These are phyloP conservation scores for Poecile atricapillus DNA, from an alignment of 2,113 vertebrate genomes.

Conservation along the genomic window DNA sequence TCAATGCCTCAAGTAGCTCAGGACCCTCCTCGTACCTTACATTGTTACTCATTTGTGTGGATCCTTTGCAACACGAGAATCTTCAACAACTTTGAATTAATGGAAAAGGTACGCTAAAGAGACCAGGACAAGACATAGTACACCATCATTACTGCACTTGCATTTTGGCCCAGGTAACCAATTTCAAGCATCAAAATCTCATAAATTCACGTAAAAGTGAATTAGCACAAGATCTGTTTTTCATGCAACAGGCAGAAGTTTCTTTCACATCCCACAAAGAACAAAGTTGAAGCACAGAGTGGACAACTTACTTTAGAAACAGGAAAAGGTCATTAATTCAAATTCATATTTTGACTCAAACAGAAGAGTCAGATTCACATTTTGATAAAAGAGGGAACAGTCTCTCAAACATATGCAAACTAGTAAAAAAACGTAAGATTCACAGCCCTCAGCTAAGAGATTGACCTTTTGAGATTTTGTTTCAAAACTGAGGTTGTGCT, in stretches of 20 bases:
- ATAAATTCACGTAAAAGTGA: not conserved
- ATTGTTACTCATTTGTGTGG: not conserved
- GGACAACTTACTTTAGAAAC: not conserved
- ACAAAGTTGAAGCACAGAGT: not conserved
- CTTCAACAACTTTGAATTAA: not conserved
- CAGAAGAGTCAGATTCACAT: not conserved
- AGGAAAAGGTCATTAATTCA: not conserved
- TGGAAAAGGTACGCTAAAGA: not conserved
- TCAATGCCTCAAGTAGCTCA: not conserved
- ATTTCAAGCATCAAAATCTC: not conserved
- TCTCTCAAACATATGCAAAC: not conserved
- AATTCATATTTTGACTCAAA: not conserved
- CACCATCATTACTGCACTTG: not conserved
- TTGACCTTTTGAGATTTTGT: not conserved
- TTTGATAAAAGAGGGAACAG: not conserved
- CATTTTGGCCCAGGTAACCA: not conserved
- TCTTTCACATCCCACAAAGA: not conserved
- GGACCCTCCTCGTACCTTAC: not conserved
- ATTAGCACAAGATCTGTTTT: not conserved
- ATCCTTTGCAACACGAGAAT: not conserved
- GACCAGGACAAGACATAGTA: not conserved
- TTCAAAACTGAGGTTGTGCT: not conserved
- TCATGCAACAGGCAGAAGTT: not conserved
- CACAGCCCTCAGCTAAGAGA: not conserved
- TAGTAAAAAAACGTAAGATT: not conserved